Conservation (phyloP, 2,797 vertebrate species). For the Sylvilagus floridanus region DNA sequence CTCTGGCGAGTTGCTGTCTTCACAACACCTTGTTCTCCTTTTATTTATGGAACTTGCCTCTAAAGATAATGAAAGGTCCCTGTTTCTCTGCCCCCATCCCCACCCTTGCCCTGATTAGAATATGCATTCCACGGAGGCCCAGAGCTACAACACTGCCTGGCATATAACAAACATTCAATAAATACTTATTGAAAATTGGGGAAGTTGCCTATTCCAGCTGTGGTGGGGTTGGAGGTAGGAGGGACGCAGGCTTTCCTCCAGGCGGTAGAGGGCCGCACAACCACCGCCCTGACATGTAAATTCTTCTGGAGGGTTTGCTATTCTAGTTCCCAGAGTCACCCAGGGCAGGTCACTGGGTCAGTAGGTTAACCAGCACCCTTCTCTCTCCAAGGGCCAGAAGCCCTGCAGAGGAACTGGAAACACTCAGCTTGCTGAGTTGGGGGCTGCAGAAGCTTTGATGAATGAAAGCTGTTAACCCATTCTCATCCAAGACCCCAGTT, state of each 20-base stretch:
- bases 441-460: neutral
- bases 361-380: neutral
- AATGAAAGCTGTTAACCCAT: neutral
- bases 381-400: neutral
- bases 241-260: neutral
- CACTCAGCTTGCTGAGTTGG: neutral
- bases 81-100: no score
- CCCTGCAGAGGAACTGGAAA: neutral
- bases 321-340: neutral
- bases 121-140: neutral
- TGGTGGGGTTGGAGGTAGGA: neutral
- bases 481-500: neutral
- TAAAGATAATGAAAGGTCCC: neutral
- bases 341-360: neutral
- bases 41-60: neutral
- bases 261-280: neutral
- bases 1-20: neutral
- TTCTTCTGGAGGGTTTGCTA: neutral
- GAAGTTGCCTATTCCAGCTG: neutral
- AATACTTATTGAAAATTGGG: neutral
- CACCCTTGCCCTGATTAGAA: neutral
- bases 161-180: neutral
- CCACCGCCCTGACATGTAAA: neutral
- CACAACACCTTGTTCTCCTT: neutral
- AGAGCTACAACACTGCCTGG: neutral